Evolutionary conservation across 2,888 invertebrate species (phyloP), one percentile per base, ranked within the genome.

Genomic region (Ornithoptera priamus): DNA sequence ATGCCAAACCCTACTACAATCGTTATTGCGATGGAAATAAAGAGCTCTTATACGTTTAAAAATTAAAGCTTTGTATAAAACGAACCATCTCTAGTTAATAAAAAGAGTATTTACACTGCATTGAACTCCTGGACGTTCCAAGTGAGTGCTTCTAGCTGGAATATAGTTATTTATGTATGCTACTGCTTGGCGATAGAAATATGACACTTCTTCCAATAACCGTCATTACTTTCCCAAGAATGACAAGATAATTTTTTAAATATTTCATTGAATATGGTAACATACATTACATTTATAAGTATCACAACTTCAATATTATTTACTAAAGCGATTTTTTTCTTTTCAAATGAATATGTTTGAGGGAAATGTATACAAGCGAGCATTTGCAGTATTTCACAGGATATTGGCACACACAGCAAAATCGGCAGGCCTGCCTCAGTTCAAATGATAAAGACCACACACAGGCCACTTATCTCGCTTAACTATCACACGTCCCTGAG

Each of bases 1-100:
- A 85, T 77, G 69, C 76, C 71, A 72, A 73, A 74, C 75, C 22
- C 18, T 8, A 57, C 20, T 64, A 30, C 18, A 53, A 18, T 7
- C n/a, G 53, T 57, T 62, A 59, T 59, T 46, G 61, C 53, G 53
- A 62, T 36, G 15, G 30, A 22, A 67, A 64, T 61, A 61, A 50
- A 67, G 58, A 53, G 22, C n/a, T 30, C 10, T 59, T 60, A 56
- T 56, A 18, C 10, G 39, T 60, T 30, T 46, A n/a, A 18, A 53
- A 53, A 53, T 53, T 18, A 53, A 53, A n/a, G 7, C 6, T 22
- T 0, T 30, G 3, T 30, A 30, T 30, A 30, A 30, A 30, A 30
- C 3, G 30, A 30, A 30, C 30, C 30, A 30, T 30, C 3, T 30
- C 30, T 30, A 30, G 3, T 30, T 30, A 30, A 30, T 3, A 30